phyloP scores from a whole-genome alignment of 2,888 invertebrate species.

The Rhopalosiphum nymphaeae region DNA sequence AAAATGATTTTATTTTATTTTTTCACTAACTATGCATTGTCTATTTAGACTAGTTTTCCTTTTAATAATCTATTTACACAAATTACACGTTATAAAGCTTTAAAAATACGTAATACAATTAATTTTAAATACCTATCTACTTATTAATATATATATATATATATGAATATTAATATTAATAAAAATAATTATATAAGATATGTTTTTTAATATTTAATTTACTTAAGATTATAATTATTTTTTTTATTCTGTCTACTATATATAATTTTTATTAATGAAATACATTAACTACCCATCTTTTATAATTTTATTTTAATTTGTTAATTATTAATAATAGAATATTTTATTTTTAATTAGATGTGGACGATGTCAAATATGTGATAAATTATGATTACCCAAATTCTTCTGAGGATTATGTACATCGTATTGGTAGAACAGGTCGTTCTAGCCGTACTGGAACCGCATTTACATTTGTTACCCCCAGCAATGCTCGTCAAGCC shows the following conservation, averaged over 20 bases:
- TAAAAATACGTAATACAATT: neutral
- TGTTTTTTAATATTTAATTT: neutral
- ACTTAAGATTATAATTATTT: neutral
- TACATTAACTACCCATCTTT: neutral
- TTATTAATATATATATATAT: neutral
- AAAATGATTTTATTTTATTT: neutral
- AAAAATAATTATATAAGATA: neutral
- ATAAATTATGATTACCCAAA: slow-evolving; percentile 99
- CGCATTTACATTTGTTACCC: slow-evolving; percentile 96
- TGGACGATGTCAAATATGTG: slow-evolving; percentile 98
- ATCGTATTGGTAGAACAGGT: slow-evolving; percentile 96
- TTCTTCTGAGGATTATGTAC: slow-evolving; percentile 97
- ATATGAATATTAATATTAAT: neutral
- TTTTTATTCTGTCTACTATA: neutral
- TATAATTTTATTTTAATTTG: neutral
- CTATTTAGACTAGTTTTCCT: slow-evolving; percentile 1
- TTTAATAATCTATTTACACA: neutral
- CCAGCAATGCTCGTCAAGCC: slow-evolving; percentile 90
- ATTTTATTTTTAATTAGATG: slow-evolving; percentile 77
- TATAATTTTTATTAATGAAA: neutral
- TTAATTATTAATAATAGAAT: slow-evolving; percentile 20
- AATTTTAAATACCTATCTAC: neutral
- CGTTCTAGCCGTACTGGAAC: slow-evolving; percentile 93
- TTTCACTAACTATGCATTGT: neutral
- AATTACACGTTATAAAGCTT: neutral